Evolutionary conservation across 1,140 invertebrate genomes (phyloP), one percentile per base, ranked within the genome.

Genomic region (Teleogryllus occipitalis): DNA sequence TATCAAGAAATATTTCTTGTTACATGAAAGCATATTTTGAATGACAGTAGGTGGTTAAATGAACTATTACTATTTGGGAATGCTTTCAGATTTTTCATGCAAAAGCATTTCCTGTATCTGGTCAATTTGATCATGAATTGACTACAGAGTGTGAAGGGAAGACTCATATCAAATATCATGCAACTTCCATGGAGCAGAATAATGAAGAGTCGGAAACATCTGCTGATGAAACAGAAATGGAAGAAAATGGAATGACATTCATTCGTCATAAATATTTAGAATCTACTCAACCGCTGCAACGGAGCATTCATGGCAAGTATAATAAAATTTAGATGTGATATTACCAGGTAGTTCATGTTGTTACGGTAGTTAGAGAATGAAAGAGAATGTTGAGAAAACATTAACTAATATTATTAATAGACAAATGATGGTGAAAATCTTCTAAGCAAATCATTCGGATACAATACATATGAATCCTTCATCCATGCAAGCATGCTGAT

Each of bases 101-200:
- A 18, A 90, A 89, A 86, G 88, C 90, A n/a, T 92, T 90, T 82
- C 90, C 91, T 73, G 89, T 94, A 82, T 89, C 90, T 7, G 88
- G 88, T 80, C 88, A 86, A 77, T 81, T 87, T 8, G 87, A 87
- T 80, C 87, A 88, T 0, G 86, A 85, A 74, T 83, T 83, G 76
- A 82, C 80, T 0, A 80, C 84, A 76, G 83, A 83, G 18, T 82
- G 83, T 15, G 82, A 85, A 65, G 10, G 54, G 73, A 81, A 84
- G 5, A 22, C 47, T 48, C 78, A 49, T 22, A 21, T 65, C n/a
- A 22, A 79, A 79, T 21, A 47, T 75, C 7, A 73, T 18, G 22
- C 73, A 21, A 15, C 73, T 46, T 8, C 12, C 73, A 47, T 4
- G 12, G 8, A 18, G 22, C 10, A 47, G 72, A 21, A 77, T 47